These are phyloP conservation scores for Prenolepis imparis DNA, from an alignment of 2,888 invertebrate species.

Conservation along the genomic window DNA sequence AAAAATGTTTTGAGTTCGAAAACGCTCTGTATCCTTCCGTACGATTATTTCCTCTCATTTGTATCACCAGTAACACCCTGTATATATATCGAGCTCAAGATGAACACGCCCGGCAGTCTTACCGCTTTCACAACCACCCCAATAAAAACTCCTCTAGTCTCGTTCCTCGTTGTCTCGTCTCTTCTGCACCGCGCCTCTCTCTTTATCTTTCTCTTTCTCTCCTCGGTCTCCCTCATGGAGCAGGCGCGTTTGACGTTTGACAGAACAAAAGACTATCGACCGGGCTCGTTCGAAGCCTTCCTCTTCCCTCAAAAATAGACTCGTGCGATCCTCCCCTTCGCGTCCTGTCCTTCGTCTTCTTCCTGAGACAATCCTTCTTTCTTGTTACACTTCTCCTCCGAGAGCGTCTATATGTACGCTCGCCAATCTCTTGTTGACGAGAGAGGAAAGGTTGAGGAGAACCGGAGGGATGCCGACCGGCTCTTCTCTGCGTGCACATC, in stretches of 20 bases:
- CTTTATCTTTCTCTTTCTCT: slow-evolving; percentile 30
- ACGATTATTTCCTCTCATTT: slow-evolving; percentile 16
- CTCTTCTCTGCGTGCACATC: slow-evolving; percentile 65
- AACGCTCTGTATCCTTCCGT: neutral
- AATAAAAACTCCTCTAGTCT: slow-evolving; percentile 82
- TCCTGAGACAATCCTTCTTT: slow-evolving; percentile 59
- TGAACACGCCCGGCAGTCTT: slow-evolving; percentile 66
- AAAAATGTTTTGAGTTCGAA: neutral
- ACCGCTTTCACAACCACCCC: slow-evolving; percentile 79
- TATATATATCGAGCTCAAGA: slow-evolving; percentile 67
- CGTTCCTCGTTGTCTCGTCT: slow-evolving; percentile 70
- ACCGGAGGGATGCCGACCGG: slow-evolving; percentile 53
- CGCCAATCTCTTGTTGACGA: slow-evolving; percentile 14
- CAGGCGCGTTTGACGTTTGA: slow-evolving; percentile 82
- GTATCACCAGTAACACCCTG: slow-evolving; percentile 45
- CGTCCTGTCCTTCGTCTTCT: slow-evolving; percentile 55
- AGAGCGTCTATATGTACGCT: slow-evolving; percentile 12
- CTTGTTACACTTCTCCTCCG: slow-evolving; percentile 4
- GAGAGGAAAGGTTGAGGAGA: slow-evolving; percentile 4
- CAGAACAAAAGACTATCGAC: slow-evolving; percentile 86
- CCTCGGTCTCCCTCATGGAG: slow-evolving; percentile 45
- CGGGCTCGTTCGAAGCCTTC: slow-evolving; percentile 64
- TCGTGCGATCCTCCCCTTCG: slow-evolving; percentile 58
- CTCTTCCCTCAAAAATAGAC: slow-evolving; percentile 62
- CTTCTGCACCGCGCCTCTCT: slow-evolving; percentile 26